Conservation (phyloP, 2,797 vertebrate genomes). For the Glyptemys insculpta region DNA sequence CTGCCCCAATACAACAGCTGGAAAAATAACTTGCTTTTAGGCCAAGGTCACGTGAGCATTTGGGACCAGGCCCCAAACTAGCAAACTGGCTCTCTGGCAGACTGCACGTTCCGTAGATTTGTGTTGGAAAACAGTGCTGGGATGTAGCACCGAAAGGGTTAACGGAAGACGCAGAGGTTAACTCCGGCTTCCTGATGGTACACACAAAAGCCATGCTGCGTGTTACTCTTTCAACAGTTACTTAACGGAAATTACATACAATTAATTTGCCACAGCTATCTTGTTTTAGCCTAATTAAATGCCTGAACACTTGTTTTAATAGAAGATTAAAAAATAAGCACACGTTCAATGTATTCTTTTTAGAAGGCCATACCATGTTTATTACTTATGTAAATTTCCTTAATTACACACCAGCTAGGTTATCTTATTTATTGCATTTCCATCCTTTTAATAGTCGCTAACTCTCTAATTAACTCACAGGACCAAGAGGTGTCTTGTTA, state of each 20-base stretch:
- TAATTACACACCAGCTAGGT: slow-evolving; percentile 81
- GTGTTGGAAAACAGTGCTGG: not conserved
- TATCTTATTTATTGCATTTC: slow-evolving; percentile 82
- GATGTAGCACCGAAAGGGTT: slow-evolving; percentile 8
- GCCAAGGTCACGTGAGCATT: not conserved
- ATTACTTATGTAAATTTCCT: slow-evolving; percentile 80
- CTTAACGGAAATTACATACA: slow-evolving; percentile 69
- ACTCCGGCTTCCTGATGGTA: slow-evolving; percentile 38
- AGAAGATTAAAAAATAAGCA: slow-evolving; percentile 61
- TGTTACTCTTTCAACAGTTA: slow-evolving; percentile 55
- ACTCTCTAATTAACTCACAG: slow-evolving; percentile 81
- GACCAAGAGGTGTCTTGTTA: slow-evolving; percentile 82
- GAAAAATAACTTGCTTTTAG: not conserved
- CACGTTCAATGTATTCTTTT: slow-evolving; percentile 66
- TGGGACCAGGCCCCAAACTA: not conserved
- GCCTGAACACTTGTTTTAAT: slow-evolving; percentile 66
- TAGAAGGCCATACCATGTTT: slow-evolving; percentile 72
- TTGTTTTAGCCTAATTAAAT: slow-evolving; percentile 77
- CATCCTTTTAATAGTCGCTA: slow-evolving; percentile 79
- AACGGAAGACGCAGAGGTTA: slow-evolving; percentile 35
- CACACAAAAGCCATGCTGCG: slow-evolving; percentile 34
- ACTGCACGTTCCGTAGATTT: not conserved
- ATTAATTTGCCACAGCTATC: slow-evolving; percentile 71
- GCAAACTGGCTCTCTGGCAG: not conserved
- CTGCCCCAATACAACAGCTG: not conserved